Percentiles rank a stretch among this genome's conserved stretches.
Conservation (phyloP, 1,140 invertebrate genomes). For the Mactra quadrangularis region DNA sequence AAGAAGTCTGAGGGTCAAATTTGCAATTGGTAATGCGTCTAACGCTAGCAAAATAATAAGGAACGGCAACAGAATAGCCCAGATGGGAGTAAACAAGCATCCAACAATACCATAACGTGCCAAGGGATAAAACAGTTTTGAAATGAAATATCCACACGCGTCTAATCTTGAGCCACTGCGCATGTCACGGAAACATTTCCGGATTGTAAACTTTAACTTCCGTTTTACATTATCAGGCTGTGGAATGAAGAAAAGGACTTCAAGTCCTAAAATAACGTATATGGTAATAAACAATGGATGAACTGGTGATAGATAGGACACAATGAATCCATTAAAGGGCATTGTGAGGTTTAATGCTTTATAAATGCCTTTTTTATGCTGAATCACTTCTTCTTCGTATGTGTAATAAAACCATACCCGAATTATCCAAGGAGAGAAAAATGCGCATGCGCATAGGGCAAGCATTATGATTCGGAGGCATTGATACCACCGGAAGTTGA, state of each 20-base stretch:
- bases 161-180: not conserved
- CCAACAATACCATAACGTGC: constrained; percentile 14
- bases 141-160: constrained; percentile 1
- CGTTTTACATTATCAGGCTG: constrained; percentile 8
- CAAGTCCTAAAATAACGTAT: constrained; percentile 1
- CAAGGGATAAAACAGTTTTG: constrained; percentile 6
- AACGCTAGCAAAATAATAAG: not conserved
- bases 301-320: constrained; percentile 11
- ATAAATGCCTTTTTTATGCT: not conserved
- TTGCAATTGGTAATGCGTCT: constrained; percentile 3
- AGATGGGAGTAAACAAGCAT: constrained; percentile 8
- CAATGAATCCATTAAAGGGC: constrained; percentile 27
- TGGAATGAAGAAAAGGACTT: not conserved
- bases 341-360: not conserved
- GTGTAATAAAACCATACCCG: constrained; percentile 34
- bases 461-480: constrained; percentile 15
- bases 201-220: constrained; percentile 17
- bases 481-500: constrained; percentile 13
- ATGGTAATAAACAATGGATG: constrained; percentile 15
- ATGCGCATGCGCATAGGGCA: not conserved
- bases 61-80: not conserved
- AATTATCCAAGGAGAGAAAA: constrained; percentile 9
- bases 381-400: constrained; percentile 12
- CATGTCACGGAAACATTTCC: constrained; percentile 35
- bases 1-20: constrained; percentile 17